phyloP scores from a whole-genome alignment of 1,140 invertebrate genomes.

The Pachypeltis micranthus region DNA sequence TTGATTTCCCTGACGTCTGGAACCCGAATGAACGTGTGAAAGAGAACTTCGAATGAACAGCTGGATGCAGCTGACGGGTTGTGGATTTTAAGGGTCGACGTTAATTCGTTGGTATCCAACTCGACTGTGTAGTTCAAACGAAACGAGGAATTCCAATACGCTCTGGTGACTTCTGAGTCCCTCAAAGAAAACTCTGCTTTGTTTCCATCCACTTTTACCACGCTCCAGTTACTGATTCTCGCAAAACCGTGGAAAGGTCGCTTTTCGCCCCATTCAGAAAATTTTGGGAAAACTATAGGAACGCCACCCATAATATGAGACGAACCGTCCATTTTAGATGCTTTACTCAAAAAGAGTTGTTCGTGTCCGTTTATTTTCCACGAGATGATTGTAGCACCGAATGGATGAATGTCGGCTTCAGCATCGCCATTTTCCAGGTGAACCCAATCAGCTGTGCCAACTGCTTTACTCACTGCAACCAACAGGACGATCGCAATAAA shows the following conservation, averaged over 20 bases:
- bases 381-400: not conserved
- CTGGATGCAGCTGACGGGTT: not conserved
- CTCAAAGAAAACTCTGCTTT: not conserved
- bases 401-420: not conserved
- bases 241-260: conserved; percentile 1
- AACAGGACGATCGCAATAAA: no score
- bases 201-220: not conserved
- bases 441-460: not conserved
- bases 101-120: not conserved
- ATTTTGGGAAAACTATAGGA: not conserved
- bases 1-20: not conserved
- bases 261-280: not conserved
- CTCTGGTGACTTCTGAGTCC: not conserved
- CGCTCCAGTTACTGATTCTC: not conserved
- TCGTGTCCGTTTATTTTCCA: not conserved
- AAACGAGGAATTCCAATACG: not conserved
- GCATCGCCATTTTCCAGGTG: not conserved
- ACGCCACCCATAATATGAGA: conserved; percentile 1
- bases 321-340: not conserved
- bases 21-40: not conserved
- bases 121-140: not conserved
- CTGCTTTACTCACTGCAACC: no score
- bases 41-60: not conserved
- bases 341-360: not conserved
- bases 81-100: not conserved